phyloP scores from a whole-genome alignment of 1,140 invertebrate species.

The Eriosoma lanigerum region DNA sequence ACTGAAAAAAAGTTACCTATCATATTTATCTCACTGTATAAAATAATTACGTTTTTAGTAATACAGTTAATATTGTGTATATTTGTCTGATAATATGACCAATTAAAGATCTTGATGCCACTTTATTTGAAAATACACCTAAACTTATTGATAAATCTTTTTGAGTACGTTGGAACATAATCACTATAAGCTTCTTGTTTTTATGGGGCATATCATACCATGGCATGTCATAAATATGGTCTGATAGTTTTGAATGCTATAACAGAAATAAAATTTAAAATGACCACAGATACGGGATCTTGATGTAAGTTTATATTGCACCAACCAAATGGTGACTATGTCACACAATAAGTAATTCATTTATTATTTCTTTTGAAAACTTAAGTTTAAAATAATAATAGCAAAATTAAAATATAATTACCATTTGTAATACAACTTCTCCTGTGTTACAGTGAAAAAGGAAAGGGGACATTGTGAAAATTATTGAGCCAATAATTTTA shows the following conservation, averaged over 20 bases:
- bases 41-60: background rate
- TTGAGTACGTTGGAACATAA: constrained; percentile 21
- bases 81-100: background rate
- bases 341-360: no score
- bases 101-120: background rate
- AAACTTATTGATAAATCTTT: background rate
- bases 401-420: background rate
- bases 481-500: background rate
- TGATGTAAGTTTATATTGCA: no score
- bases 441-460: constrained; percentile 16
- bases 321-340: no score
- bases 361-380: no score
- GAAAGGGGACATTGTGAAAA: background rate
- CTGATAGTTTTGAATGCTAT: background rate
- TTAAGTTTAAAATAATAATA: no score
- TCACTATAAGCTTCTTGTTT: background rate
- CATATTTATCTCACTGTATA: no score
- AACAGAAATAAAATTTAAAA: background rate
- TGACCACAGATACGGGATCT: no score
- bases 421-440: background rate
- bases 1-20: no score
- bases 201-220: background rate
- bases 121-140: background rate
- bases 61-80: background rate
- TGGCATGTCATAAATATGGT: background rate